Conservation (phyloP, 92 coral and sea anemone genomes). For the Nematostella vectensis region DNA sequence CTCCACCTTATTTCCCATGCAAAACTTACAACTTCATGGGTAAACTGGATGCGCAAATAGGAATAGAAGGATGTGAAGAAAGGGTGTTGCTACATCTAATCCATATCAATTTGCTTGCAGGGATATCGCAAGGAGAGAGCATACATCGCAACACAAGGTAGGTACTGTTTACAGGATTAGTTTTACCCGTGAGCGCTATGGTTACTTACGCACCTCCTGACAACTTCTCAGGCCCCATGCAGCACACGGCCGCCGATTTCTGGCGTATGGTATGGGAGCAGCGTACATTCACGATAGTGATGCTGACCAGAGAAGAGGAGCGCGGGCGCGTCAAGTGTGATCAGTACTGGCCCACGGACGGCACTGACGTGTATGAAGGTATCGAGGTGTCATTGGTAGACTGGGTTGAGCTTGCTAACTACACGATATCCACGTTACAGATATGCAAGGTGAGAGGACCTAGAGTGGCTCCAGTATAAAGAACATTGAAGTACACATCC, state of each 20-base stretch:
- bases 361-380: conserved; percentile 64
- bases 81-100: neutral
- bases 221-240: conserved; percentile 82
- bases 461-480: too few relatives aligned
- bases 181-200: too few relatives aligned
- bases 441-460: conserved; percentile 55
- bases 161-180: too few relatives aligned
- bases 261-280: conserved; percentile 99
- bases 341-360: conserved; percentile 89
- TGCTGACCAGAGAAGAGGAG: conserved; percentile 87
- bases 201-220: too few relatives aligned
- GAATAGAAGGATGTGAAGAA: too few relatives aligned
- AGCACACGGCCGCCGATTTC: conserved; percentile 79
- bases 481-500: too few relatives aligned
- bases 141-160: conserved; percentile 89
- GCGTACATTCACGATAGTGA: conserved; percentile 83
- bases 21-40: too few relatives aligned
- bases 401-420: conserved; percentile 91
- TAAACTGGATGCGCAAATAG: too few relatives aligned
- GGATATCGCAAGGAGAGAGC: conserved; percentile 96
- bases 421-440: conserved; percentile 76
- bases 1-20: too few relatives aligned
- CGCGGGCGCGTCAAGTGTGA: conserved; percentile 93
- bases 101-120: conserved; percentile 14
- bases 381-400: conserved; percentile 74